These are phyloP conservation scores for Indicator indicator DNA, from an alignment of 2,113 vertebrate genomes.

Conservation along the genomic window DNA sequence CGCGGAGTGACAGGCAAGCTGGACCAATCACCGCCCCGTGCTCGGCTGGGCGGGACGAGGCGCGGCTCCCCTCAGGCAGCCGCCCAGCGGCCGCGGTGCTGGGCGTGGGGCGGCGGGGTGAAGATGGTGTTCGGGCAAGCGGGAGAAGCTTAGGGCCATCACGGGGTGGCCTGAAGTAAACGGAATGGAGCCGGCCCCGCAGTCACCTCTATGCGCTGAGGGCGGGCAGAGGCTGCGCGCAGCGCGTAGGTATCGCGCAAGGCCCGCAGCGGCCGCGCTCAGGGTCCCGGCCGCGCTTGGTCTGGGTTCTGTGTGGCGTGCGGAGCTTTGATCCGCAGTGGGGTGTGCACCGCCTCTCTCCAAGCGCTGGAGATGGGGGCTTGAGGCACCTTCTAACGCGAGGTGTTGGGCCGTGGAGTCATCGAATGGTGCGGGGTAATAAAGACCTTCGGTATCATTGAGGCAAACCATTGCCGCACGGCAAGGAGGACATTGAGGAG, in stretches of 20 bases:
- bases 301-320: not conserved
- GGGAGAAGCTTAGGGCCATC: not conserved
- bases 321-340: not conserved
- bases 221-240: not conserved
- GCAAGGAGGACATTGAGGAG: too few relatives aligned
- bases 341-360: not conserved
- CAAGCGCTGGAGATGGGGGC: not conserved
- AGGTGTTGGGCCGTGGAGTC: not conserved
- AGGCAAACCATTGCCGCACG: too few relatives aligned
- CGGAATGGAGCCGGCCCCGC: not conserved
- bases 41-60: not conserved
- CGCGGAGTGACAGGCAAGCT: not conserved
- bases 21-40: conserved; percentile 1
- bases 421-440: too few relatives aligned
- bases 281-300: too few relatives aligned
- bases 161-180: too few relatives aligned
- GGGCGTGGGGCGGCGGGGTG: not conserved
- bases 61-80: not conserved
- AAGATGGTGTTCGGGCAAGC: not conserved
- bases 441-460: too few relatives aligned
- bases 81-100: not conserved
- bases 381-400: not conserved
- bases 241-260: not conserved
- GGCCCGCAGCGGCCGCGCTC: not conserved
- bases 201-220: not conserved